Percentiles rank a stretch among this genome's conserved stretches.
phyloP scores from a whole-genome alignment of 2,797 vertebrate genomes.

The Lophura swinhoii region DNA sequence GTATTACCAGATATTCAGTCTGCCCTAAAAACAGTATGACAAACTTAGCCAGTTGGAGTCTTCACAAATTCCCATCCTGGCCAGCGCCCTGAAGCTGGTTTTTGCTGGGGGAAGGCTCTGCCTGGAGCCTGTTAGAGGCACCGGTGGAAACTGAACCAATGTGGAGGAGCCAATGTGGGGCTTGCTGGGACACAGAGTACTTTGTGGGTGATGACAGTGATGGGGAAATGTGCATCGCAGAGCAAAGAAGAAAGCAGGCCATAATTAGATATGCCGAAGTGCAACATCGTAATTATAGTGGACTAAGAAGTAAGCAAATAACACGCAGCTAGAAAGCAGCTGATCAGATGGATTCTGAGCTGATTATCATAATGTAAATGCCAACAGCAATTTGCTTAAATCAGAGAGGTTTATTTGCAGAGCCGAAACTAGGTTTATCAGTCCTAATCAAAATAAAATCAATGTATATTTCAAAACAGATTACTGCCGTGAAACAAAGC shows the following conservation, averaged over 20 bases:
- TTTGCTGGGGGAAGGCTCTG: not conserved
- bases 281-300: conserved; percentile 51
- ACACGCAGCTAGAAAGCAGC: conserved; percentile 29
- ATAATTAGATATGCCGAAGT: conserved; percentile 25
- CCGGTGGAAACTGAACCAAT: not conserved
- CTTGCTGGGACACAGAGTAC: not conserved
- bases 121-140: not conserved
- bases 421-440: conserved; percentile 39
- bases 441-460: conserved; percentile 71
- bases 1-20: not conserved
- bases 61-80: not conserved
- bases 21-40: not conserved
- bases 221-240: not conserved
- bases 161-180: not conserved
- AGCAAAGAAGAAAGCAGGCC: conserved; percentile 2
- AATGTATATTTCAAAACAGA: conserved; percentile 69
- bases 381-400: conserved; percentile 67
- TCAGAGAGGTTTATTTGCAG: conserved; percentile 56
- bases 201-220: not conserved
- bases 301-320: conserved; percentile 47
- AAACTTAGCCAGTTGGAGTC: not conserved
- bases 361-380: conserved; percentile 61
- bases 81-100: not conserved
- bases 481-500: conserved; percentile 60
- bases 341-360: conserved; percentile 30